These are phyloP conservation scores for Tribolium castaneum DNA, from an alignment of 1,140 invertebrate genomes.

Conservation along the genomic window DNA sequence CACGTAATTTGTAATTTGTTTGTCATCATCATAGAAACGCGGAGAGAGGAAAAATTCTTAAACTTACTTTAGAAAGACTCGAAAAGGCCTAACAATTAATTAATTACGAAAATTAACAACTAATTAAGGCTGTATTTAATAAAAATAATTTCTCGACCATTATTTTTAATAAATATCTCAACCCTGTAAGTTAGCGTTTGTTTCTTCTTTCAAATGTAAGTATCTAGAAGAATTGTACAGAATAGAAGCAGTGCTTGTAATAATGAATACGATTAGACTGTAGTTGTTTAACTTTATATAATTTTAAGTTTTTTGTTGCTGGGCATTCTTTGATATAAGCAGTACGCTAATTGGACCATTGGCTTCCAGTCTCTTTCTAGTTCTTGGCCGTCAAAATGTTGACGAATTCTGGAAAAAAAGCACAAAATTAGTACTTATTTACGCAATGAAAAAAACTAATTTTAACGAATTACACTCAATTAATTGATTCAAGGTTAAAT, in stretches of 20 bases:
- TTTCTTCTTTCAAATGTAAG: background rate
- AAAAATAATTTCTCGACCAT: conserved; percentile 20
- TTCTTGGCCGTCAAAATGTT: conserved; percentile 68
- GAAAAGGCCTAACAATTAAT: conserved; percentile 30
- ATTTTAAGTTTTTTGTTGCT: conserved; percentile 14
- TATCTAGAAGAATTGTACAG: conserved; percentile 36
- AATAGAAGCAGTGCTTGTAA: conserved; percentile 62
- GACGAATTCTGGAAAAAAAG: conserved; percentile 69
- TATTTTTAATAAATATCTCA: conserved; percentile 31
- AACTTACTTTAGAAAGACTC: conserved; percentile 30
- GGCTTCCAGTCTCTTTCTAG: conserved; percentile 53
- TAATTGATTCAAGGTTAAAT: background rate
- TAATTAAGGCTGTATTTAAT: conserved; percentile 20
- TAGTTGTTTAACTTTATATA: conserved; percentile 12
- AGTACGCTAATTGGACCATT: conserved; percentile 53
- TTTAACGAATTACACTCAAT: background rate
- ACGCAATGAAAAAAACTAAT: background rate
- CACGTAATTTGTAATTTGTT: background rate
- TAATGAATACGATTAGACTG: conserved; percentile 25
- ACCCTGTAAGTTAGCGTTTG: conserved; percentile 11
- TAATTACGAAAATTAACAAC: conserved; percentile 6
- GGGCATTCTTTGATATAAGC: conserved; percentile 35
- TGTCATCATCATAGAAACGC: background rate
- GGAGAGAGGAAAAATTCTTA: conserved; percentile 9
- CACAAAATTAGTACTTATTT: background rate